A percentile compares a stretch with the other conserved stretches of the same genome.
These are phyloP conservation scores for Octonoba sinensis DNA, from an alignment of 2,888 invertebrate genomes.

Conservation along the genomic window DNA sequence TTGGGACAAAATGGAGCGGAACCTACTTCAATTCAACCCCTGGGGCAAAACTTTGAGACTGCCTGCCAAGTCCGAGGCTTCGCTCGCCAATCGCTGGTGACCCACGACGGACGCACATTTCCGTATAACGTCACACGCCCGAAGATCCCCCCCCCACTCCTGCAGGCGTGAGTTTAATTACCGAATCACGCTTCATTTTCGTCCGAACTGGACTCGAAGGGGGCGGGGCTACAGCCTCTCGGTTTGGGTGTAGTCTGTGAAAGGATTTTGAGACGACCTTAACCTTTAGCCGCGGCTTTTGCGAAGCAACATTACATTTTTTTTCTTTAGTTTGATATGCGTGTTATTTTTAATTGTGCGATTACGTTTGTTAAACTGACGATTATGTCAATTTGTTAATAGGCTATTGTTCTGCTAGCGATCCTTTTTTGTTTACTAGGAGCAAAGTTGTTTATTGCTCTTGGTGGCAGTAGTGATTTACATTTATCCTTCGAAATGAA, in stretches of 20 bases:
- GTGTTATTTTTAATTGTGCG: neutral
- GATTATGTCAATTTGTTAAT: no score
- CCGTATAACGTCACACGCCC: slow-evolving; percentile 45
- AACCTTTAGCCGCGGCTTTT: slow-evolving; percentile 26
- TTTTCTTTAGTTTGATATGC: neutral
- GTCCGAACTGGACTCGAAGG: slow-evolving; percentile 13
- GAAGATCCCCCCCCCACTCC: neutral
- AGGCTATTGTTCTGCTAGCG: no score
- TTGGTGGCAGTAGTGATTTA: no score
- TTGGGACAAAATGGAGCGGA: slow-evolving; percentile 12
- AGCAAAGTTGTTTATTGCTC: no score
- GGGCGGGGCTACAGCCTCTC: slow-evolving; percentile 26
- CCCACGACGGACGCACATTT: slow-evolving; percentile 19
- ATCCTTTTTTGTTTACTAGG: no score
- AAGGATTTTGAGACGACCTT: slow-evolving; percentile 44
- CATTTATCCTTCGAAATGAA: no score
- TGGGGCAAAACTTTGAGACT: neutral
- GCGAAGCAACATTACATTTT: slow-evolving; percentile 2
- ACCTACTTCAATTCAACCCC: slow-evolving; percentile 2
- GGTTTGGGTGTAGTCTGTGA: slow-evolving; percentile 32
- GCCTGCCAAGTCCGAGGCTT: slow-evolving; percentile 1
- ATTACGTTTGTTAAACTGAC: no score
- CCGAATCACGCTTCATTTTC: slow-evolving; percentile 56
- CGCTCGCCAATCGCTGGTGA: slow-evolving; percentile 16
- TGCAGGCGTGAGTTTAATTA: slow-evolving; percentile 35